A percentile compares a stretch with the other conserved stretches of the same genome.
Conservation (phyloP, 2,797 vertebrate species). For the Neoniphon sammara region DNA sequence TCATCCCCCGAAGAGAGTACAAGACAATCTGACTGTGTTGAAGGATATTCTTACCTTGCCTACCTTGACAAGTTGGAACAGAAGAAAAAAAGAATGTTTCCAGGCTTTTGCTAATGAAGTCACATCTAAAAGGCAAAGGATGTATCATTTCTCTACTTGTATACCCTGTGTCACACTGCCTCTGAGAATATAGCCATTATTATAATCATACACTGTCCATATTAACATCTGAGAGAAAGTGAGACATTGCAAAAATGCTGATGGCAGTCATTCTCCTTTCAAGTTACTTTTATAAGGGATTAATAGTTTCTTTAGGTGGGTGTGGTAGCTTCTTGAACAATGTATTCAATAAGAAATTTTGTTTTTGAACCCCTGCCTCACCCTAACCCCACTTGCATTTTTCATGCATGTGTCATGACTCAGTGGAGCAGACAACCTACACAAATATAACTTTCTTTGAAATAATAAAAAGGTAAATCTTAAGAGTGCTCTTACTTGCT, state of each 20-base stretch:
- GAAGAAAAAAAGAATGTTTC: slow-evolving; percentile 16
- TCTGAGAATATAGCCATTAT: slow-evolving; percentile 6
- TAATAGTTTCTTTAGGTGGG: background rate
- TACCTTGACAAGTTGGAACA: slow-evolving; percentile 30
- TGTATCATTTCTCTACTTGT: slow-evolving; percentile 1
- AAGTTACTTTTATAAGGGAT: background rate
- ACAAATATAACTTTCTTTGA: too few species aligned
- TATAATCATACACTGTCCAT: slow-evolving; percentile 1
- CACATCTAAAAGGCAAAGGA: slow-evolving; percentile 12
- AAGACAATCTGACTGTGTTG: slow-evolving; percentile 27
- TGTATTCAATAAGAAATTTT: background rate
- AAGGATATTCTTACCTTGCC: slow-evolving; percentile 43
- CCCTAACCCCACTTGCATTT: background rate
- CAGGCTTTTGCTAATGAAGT: slow-evolving; percentile 32
- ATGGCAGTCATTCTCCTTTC: background rate
- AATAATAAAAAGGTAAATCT: too few species aligned
- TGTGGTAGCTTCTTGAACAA: background rate
- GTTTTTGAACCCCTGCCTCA: background rate
- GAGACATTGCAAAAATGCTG: background rate
- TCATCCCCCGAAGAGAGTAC: slow-evolving; percentile 35
- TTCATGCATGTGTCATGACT: background rate
- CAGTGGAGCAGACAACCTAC: background rate
- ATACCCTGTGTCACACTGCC: background rate
- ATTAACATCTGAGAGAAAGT: slow-evolving; percentile 1
- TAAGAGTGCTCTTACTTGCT: too few species aligned